Evolutionary conservation across 2,888 invertebrate species (phyloP), one percentile per base, ranked within the genome.

Genomic region (Spatulosminthurus flaviceps): DNA sequence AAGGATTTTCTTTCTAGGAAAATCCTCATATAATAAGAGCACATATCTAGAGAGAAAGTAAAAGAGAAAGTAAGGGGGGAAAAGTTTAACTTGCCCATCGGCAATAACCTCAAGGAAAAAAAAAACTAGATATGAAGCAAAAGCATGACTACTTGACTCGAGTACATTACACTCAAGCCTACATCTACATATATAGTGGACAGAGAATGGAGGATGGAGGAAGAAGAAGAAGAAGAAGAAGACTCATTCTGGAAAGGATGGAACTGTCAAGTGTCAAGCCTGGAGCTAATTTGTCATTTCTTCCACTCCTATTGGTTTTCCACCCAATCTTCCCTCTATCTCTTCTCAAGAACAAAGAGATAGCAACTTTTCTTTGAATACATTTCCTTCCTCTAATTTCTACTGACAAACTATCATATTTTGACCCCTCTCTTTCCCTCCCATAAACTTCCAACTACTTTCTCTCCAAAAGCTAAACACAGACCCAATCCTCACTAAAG

Each of bases 221-320:
- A n/a, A n/a, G n/a, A n/a, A n/a, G n/a, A n/a, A n/a, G n/a, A n/a
- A n/a, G n/a, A n/a, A n/a, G n/a, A n/a, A n/a, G 51, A 19, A 51
- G 51, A 51, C 51, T 51, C n/a, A 19, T 51, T 51, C 16, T 19
- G n/a, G 9, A 51, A 51, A 51, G 64, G 64, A 64, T 64, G 70
- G 21, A 70, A 70, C 70, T 34, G 70, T 34, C 70, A 70, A 70
- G 70, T 70, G 70, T 70, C 70, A 70, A 70, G 21, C 34, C 41
- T 11, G 34, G 41, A 70, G 70, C 42, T 22, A 34, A 70, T 70
- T 70, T 70, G 34, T 70, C 70, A 70, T 70, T 29, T 21, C 41
- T 70, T 41, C 70, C 34, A 70, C 41, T 70, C 70, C n/a, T 41
- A 70, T 34, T 41, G 41, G 42, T 70, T 64, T 64, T 64, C 64